These are phyloP conservation scores for Petroica traversi DNA, from an alignment of 2,113 vertebrate species.

Conservation along the genomic window DNA sequence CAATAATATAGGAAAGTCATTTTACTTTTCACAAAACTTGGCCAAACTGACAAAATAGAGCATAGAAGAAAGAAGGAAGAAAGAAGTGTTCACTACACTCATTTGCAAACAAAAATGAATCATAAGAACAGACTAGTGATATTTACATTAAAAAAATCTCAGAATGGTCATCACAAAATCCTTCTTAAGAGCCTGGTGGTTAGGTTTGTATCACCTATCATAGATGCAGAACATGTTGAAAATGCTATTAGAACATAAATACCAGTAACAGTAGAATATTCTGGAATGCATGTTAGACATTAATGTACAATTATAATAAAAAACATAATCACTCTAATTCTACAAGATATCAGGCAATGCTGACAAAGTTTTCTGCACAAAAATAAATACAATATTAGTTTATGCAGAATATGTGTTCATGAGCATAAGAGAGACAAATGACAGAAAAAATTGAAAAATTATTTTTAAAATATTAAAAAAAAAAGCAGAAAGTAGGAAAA, in stretches of 20 bases:
- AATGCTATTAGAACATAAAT: background rate
- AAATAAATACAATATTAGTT: background rate
- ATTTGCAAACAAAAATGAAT: background rate
- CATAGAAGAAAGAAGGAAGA: background rate
- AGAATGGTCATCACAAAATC: background rate
- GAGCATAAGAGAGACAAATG: background rate
- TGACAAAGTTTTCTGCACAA: background rate
- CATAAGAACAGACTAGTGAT: background rate
- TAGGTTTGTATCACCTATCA: background rate
- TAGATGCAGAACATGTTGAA: background rate
- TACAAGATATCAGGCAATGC: background rate
- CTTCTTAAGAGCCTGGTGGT: background rate
- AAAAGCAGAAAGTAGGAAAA: background rate
- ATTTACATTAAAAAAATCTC: background rate
- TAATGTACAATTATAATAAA: background rate
- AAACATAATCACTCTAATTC: background rate
- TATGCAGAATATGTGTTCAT: background rate
- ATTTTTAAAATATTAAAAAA: background rate
- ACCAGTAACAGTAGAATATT: background rate
- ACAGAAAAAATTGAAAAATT: background rate
- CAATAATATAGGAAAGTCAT: background rate
- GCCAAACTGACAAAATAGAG: background rate
- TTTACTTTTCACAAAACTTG: background rate
- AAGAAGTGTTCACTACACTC: background rate
- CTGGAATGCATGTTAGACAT: background rate